These are phyloP conservation scores for Crypturellus tataupa DNA, from an alignment of 2,797 vertebrate genomes.

Conservation along the genomic window DNA sequence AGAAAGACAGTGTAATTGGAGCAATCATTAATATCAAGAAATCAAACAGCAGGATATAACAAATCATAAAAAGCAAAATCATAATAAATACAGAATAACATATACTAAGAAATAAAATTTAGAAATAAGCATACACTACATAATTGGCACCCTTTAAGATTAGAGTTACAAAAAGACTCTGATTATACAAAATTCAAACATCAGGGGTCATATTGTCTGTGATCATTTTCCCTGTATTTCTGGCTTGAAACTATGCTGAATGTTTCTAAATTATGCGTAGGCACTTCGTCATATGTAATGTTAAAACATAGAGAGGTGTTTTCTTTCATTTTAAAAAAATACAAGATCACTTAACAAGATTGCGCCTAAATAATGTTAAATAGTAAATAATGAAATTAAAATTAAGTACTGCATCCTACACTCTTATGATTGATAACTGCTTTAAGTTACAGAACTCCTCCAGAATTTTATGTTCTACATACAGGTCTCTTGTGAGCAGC, in stretches of 20 bases:
- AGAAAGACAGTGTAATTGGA: neutral
- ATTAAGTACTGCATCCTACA: neutral
- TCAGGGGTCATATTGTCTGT: neutral
- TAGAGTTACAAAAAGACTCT: slow-evolving; percentile 14
- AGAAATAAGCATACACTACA: neutral
- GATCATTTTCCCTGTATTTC: slow-evolving; percentile 4
- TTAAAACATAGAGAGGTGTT: neutral
- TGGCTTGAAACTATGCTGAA: neutral
- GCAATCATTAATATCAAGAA: neutral
- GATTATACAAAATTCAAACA: slow-evolving; percentile 38
- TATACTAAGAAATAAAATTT: slow-evolving; percentile 29
- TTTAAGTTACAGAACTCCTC: neutral
- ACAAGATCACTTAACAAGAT: fast-evolving
- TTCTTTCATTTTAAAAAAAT: neutral
- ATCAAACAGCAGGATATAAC: neutral
- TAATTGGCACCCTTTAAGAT: slow-evolving; percentile 15
- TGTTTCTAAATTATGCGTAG: slow-evolving; percentile 13
- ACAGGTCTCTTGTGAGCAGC: neutral
- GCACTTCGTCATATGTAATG: neutral
- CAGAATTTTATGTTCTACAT: neutral
- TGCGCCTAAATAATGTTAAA: neutral
- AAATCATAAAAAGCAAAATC: slow-evolving; percentile 3
- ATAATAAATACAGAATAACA: neutral
- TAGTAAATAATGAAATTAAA: neutral
- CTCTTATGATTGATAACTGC: neutral